Conservation (phyloP, 2,888 invertebrate genomes). For the Rhaphigaster nebulosa region DNA sequence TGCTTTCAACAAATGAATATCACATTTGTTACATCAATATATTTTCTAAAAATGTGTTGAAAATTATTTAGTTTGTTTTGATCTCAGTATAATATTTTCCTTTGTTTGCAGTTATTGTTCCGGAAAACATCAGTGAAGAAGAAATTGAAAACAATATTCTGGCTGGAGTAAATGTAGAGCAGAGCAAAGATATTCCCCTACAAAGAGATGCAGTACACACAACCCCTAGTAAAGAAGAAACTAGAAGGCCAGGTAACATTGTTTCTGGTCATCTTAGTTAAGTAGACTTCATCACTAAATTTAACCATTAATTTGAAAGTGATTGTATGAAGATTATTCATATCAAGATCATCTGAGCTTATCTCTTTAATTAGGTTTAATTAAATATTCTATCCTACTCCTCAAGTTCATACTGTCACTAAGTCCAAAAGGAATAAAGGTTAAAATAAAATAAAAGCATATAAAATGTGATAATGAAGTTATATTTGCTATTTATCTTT, state of each 20-base stretch:
- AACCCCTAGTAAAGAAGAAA: conserved; percentile 73
- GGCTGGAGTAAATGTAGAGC: conserved; percentile 69
- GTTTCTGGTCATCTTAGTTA: not conserved
- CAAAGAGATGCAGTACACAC: conserved; percentile 80
- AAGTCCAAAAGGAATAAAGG: too few species aligned
- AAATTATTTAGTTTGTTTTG: not conserved
- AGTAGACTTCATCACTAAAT: not conserved
- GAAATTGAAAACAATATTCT: conserved; percentile 70
- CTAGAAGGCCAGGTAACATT: conserved; percentile 64
- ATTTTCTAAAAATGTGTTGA: not conserved
- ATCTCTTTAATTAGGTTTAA: too few species aligned
- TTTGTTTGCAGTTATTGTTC: conserved; percentile 72
- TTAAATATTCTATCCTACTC: too few species aligned
- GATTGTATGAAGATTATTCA: not conserved
- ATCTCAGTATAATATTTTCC: not conserved
- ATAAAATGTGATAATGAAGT: too few species aligned
- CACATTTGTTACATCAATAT: too few species aligned
- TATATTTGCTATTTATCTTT: too few species aligned
- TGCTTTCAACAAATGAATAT: too few species aligned
- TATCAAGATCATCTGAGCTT: too few species aligned
- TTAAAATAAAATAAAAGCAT: too few species aligned
- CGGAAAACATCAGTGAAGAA: conserved; percentile 77
- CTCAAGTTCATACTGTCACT: too few species aligned
- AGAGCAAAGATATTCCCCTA: conserved; percentile 75
- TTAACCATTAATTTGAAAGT: not conserved